Evolutionary conservation across 2,797 vertebrate species (phyloP).

Genomic region (Betta splendens): DNA sequence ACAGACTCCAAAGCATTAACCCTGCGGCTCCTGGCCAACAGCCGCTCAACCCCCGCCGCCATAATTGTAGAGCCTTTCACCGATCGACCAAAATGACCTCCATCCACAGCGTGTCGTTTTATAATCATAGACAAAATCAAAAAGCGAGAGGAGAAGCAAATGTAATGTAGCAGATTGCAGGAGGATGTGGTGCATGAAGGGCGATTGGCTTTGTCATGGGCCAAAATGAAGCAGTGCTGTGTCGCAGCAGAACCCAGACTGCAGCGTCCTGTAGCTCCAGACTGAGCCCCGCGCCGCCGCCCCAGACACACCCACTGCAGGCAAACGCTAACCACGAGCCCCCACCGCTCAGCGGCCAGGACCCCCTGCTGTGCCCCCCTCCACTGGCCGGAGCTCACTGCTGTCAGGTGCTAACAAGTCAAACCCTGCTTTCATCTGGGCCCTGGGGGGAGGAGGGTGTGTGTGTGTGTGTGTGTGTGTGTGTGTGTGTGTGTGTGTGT

Average conservation of each 20-base stretch:
- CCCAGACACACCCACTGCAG: conserved; percentile 20
- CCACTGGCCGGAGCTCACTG: conserved; percentile 55
- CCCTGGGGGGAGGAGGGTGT: conserved; percentile 11
- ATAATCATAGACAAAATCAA: conserved; percentile 30
- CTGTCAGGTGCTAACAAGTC: conserved; percentile 65
- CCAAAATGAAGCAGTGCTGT: no score
- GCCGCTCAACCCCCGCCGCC: conserved; percentile 46
- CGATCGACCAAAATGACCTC: conserved; percentile 60
- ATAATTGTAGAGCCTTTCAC: conserved; percentile 56
- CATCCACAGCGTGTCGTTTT: conserved; percentile 38
- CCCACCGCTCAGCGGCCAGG: no score
- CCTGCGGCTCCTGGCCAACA: conserved; percentile 44
- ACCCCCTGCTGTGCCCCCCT: conserved; percentile 57
- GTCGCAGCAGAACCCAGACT: no score
- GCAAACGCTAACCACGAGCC: no score
- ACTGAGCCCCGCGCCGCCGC: no score
- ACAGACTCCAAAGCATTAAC: conserved; percentile 56
- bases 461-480: conserved; percentile 17
- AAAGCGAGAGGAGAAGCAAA: neutral
- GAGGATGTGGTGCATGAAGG: neutral
- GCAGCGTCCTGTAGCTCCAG: neutral
- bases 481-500: neutral
- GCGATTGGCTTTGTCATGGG: neutral
- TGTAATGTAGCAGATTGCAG: neutral
- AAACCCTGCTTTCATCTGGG: conserved; percentile 71